Evolutionary conservation across 2,888 invertebrate species (phyloP).

Genomic region (Dorcus parallelipipedus): DNA sequence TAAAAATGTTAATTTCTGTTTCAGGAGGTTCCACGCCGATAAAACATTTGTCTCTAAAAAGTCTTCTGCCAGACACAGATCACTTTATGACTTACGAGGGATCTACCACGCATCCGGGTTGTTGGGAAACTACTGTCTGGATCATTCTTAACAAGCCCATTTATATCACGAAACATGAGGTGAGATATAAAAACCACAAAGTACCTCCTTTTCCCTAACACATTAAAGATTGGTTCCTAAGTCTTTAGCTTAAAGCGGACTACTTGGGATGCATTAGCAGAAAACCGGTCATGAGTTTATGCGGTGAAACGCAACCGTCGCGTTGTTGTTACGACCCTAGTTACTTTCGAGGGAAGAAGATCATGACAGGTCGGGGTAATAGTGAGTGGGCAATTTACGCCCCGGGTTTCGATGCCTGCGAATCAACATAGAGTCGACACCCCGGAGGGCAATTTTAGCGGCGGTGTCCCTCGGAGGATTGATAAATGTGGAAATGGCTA

Average conservation of each 20-base stretch:
- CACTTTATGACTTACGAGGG: slow-evolving; percentile 98
- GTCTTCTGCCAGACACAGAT: slow-evolving; percentile 85
- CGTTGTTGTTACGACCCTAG: background rate
- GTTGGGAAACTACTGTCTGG: slow-evolving; percentile 99
- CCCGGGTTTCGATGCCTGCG: background rate
- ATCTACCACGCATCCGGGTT: slow-evolving; percentile 95
- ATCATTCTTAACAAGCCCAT: slow-evolving; percentile 96
- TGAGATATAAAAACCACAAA: slow-evolving; percentile 46
- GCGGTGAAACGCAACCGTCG: background rate
- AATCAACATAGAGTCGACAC: background rate
- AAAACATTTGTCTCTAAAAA: slow-evolving; percentile 79
- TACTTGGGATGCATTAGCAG: too few species aligned
- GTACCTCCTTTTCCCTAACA: too few species aligned
- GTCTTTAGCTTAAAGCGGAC: too few species aligned
- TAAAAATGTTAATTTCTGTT: slow-evolving; percentile 22
- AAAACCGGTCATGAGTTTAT: background rate
- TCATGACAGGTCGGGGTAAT: background rate
- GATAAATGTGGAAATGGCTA: slow-evolving; percentile 33
- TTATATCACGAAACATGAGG: slow-evolving; percentile 94
- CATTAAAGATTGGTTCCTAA: too few species aligned
- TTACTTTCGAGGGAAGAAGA: background rate
- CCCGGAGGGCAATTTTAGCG: slow-evolving; percentile 22
- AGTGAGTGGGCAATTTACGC: background rate
- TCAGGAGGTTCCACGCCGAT: slow-evolving; percentile 80
- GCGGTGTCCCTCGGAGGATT: slow-evolving; percentile 25